Evolutionary conservation across 2,797 vertebrate species (phyloP), one percentile per base, ranked within the genome.

Genomic region (Mus caroli): DNA sequence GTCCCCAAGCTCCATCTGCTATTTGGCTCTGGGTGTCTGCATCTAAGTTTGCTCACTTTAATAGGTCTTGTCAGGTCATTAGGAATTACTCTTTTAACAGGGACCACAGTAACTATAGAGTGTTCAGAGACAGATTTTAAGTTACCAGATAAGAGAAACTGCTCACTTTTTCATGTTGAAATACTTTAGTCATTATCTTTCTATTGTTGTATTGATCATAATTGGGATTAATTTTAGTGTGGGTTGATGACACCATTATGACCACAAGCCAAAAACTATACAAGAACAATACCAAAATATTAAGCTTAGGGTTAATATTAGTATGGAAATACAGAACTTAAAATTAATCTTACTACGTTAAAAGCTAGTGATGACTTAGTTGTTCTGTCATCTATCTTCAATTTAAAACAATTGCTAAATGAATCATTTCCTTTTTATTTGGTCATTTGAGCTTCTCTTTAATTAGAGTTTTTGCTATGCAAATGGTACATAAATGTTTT

Each of bases 401-500:
- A 97, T 97, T 97, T 97, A 97, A 98, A 96, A 62, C 83, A 97
- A 97, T 75, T 96, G 83, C 80, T 95, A 96, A 98, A 96, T 97
- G 91, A 86, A 96, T 97, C 43, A 73, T 91, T 97, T 97, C 84
- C 98, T 95, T 97, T 80, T 97, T 97, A 96, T 98, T 98, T 98
- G 95, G 60, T 50, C 83, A 79, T 97, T 98, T 83, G 37, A 89
- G 50, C 7, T 95, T 98, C 82, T 97, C 79, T 97, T 97, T 97
- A 96, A 96, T 96, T 97, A 94, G 97, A 92, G 88, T 95, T 86
- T 78, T 97, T 97, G 60, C 91, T 14, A 34, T 98, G 91, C 15
- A 19, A 97, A 97, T 54, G 88, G 83, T 97, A 94, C 88, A 98
- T 98, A 98, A 98, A 97, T 91, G 76, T 88, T 98, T 98, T 98